Conservation (phyloP, 2,797 vertebrate species). For the Enteromius trimaculatus region DNA sequence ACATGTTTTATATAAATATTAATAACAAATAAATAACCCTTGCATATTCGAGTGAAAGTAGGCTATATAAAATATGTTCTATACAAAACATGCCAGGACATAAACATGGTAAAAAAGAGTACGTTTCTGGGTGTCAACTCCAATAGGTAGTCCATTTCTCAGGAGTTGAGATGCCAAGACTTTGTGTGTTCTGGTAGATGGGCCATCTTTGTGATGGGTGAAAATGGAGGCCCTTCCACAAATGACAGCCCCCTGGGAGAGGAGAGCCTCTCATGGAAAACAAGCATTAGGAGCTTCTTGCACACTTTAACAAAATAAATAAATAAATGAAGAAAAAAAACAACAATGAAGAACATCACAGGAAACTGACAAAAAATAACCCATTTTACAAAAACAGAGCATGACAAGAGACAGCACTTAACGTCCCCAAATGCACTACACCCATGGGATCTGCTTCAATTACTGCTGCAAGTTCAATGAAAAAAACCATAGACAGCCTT, state of each 20-base stretch:
- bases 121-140: slow-evolving; percentile 60
- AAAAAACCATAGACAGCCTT: slow-evolving; percentile 78
- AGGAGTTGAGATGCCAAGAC: slow-evolving; percentile 49
- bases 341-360: slow-evolving; percentile 70
- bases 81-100: slow-evolving; percentile 17
- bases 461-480: slow-evolving; percentile 83
- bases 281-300: slow-evolving; percentile 70
- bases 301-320: slow-evolving; percentile 55
- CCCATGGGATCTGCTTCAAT: slow-evolving; percentile 77
- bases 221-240: slow-evolving; percentile 68
- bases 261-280: slow-evolving; percentile 61
- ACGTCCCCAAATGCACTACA: slow-evolving; percentile 74
- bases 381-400: slow-evolving; percentile 85
- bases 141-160: slow-evolving; percentile 64
- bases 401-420: slow-evolving; percentile 84
- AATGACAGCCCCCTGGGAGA: slow-evolving; percentile 69
- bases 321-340: slow-evolving; percentile 64
- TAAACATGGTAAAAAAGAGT: slow-evolving; percentile 38
- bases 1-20: not conserved
- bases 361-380: slow-evolving; percentile 78
- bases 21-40: not conserved
- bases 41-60: not conserved
- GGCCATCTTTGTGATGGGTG: slow-evolving; percentile 66
- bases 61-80: not conserved
- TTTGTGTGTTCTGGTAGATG: slow-evolving; percentile 41